These are phyloP conservation scores for Aviceda subcristata DNA, from an alignment of 2,113 vertebrate species.

Conservation along the genomic window DNA sequence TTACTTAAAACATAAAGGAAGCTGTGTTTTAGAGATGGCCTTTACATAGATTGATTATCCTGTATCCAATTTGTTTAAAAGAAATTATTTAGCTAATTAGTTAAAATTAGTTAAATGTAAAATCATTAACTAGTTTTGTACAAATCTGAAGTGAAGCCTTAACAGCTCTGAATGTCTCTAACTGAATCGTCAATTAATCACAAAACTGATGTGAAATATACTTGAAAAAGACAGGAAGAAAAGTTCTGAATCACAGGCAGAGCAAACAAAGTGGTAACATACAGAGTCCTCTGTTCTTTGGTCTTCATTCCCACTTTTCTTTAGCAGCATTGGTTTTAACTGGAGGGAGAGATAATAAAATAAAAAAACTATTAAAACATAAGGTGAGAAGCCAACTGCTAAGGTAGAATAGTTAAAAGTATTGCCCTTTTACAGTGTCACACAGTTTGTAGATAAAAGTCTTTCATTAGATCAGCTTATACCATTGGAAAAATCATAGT, in stretches of 20 bases:
- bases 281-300: slow-evolving; percentile 27
- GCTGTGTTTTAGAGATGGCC: background rate
- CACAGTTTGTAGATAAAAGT: background rate
- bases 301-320: slow-evolving; percentile 22
- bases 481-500: background rate
- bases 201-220: background rate
- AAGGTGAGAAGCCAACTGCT: background rate
- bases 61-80: background rate
- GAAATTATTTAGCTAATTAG: background rate
- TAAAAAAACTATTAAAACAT: background rate
- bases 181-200: background rate
- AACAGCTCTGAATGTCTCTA: background rate
- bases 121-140: background rate
- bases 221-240: background rate
- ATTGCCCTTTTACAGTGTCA: background rate
- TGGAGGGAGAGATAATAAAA: slow-evolving; percentile 12
- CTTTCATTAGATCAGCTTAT: background rate
- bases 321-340: slow-evolving; percentile 58
- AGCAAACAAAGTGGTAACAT: background rate
- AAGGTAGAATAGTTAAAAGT: background rate
- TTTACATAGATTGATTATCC: background rate
- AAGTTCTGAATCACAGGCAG: background rate
- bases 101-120: background rate
- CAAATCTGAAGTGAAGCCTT: background rate
- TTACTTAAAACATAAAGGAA: background rate